Evolutionary conservation across 2,888 invertebrate species (phyloP), one percentile per base, ranked within the genome.

Genomic region (Tiliacea citrago): DNA sequence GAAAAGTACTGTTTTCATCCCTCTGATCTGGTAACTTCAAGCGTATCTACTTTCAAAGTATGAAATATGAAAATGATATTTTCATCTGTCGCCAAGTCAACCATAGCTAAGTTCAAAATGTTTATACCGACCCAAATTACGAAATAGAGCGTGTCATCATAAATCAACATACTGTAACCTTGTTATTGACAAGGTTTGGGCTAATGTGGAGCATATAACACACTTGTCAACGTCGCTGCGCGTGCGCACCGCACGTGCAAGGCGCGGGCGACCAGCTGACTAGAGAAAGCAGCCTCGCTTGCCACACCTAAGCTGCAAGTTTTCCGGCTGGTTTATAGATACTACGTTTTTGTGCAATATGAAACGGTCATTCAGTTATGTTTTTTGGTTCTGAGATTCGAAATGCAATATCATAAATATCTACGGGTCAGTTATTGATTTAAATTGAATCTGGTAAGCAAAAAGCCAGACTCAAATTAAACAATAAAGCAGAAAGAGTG

Each of bases 231-330:
- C 51, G 73, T 66, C 39, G 42, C 29, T 55, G 79, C 71, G 79
- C 60, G 53, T 69, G 68, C 75, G 77, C 77, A 79, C 73, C 80
- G 87, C 87, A 84, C 86, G 86, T 82, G 85, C 85, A 85, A 51
- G 85, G 86, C 75, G 85, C 77, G 79, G 88, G 90, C 88, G 88
- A 81, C 89, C 88, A 86, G 89, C 91, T 88, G 90, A 88, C 90
- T 91, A 90, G 89, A 89, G 92, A 92, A 91, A 92, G 91, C 91
- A 73, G 62, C 72, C 69, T 78, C 80, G 82, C 81, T 83, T 77
- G 88, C 90, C 90, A 86, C 91, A 87, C 91, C 91, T 86, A 76
- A n/a, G 73, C 53, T 86, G 85, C 87, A 85, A 81, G 85, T 90
- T 91, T 88, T 88, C 86, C 85, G 84, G 70, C 75, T 80, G 68